A percentile compares a stretch with the other conserved stretches of the same genome.
phyloP scores from a whole-genome alignment of 1,140 invertebrate genomes.

The Rhagoletis zephyria region DNA sequence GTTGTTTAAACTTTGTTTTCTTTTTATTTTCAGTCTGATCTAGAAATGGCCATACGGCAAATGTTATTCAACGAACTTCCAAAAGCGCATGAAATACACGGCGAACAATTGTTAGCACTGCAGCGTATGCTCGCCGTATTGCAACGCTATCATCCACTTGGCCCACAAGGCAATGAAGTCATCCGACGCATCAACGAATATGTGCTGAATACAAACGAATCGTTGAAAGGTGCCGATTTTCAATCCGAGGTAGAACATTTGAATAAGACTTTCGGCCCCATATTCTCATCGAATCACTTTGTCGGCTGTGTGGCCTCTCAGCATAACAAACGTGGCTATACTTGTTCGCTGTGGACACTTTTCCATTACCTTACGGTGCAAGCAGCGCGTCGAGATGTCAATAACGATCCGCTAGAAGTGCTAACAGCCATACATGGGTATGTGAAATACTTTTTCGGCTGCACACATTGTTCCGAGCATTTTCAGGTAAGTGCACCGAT shows the following conservation, averaged over 20 bases:
- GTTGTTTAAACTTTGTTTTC: background rate
- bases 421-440: constrained; percentile 89
- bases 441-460: constrained; percentile 94
- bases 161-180: constrained; percentile 78
- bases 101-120: constrained; percentile 81
- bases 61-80: constrained; percentile 87
- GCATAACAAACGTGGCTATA: constrained; percentile 86
- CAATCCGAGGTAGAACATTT: constrained; percentile 63
- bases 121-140: constrained; percentile 82
- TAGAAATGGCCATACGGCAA: constrained; percentile 87
- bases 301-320: constrained; percentile 81
- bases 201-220: constrained; percentile 63
- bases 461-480: constrained; percentile 90
- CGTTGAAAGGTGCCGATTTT: constrained; percentile 64
- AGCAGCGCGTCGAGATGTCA: constrained; percentile 75
- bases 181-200: constrained; percentile 73
- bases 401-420: constrained; percentile 78
- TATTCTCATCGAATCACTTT: constrained; percentile 65
- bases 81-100: constrained; percentile 79
- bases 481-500: constrained; percentile 78
- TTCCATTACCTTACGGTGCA: constrained; percentile 95
- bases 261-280: constrained; percentile 58
- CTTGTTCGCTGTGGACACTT: constrained; percentile 94
- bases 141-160: constrained; percentile 74
- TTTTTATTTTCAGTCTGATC: constrained; percentile 85